Evolutionary conservation across 2,797 vertebrate species (phyloP).

Genomic region (Siniperca undulata): DNA sequence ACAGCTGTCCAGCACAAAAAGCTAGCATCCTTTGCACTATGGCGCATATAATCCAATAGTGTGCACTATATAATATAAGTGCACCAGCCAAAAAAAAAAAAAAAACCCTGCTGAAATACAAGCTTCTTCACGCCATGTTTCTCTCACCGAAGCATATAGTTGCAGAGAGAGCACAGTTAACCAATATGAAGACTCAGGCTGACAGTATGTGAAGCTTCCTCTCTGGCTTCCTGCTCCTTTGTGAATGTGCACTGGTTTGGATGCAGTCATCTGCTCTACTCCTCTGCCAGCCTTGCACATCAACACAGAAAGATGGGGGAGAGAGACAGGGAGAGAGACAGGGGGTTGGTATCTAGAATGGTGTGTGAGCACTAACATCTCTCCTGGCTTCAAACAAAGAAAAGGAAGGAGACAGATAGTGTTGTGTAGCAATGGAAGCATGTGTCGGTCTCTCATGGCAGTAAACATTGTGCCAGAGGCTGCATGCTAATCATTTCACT

Average conservation of each 20-base stretch:
- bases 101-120: not conserved
- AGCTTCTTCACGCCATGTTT: not conserved
- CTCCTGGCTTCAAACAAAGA: slow-evolving; percentile 26
- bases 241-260: slow-evolving; percentile 78
- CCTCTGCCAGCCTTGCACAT: slow-evolving; percentile 60
- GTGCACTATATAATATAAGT: not conserved
- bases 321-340: not conserved
- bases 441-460: slow-evolving; percentile 13
- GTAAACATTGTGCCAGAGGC: slow-evolving; percentile 22
- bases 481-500: slow-evolving; percentile 30
- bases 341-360: slow-evolving; percentile 10
- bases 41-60: not conserved
- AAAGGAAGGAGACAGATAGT: slow-evolving; percentile 28
- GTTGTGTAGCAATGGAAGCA: slow-evolving; percentile 19
- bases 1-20: not conserved
- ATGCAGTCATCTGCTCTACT: slow-evolving; percentile 74
- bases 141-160: not conserved
- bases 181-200: slow-evolving; percentile 46
- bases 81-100: not conserved
- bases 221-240: slow-evolving; percentile 71
- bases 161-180: slow-evolving; percentile 29
- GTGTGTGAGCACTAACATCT: slow-evolving; percentile 45
- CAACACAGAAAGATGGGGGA: slow-evolving; percentile 41
- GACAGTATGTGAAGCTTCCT: slow-evolving; percentile 58
- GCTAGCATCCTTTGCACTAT: not conserved